phyloP scores from a whole-genome alignment of 2,113 vertebrate species.

The Pomatostomus ruficeps region DNA sequence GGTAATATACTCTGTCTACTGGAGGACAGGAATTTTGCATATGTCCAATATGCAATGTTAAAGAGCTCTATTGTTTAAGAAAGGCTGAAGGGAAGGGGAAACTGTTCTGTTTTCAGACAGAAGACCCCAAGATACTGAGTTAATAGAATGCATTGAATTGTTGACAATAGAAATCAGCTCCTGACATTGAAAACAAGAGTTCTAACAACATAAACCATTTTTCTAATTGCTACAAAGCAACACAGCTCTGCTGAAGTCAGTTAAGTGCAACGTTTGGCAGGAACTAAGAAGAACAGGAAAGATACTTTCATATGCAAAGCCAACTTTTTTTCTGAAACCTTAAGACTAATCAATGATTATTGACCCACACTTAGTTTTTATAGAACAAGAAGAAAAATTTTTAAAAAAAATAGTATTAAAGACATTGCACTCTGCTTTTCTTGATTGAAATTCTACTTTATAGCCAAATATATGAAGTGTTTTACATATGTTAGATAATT shows the following conservation, averaged over 20 bases:
- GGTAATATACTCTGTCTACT: background rate
- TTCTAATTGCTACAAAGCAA: background rate
- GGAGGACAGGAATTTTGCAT: background rate
- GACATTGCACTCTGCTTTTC: background rate
- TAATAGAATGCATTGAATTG: background rate
- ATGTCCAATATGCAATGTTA: background rate
- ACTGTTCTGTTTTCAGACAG: background rate
- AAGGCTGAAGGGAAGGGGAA: background rate
- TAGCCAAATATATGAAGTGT: background rate
- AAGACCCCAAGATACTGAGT: background rate
- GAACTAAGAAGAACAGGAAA: background rate
- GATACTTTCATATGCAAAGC: fast-evolving
- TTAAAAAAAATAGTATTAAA: background rate
- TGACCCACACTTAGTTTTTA: background rate
- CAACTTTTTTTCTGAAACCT: background rate
- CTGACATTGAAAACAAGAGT: background rate
- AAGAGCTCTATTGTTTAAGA: background rate
- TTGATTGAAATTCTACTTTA: background rate
- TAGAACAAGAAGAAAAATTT: background rate
- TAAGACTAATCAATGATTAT: background rate
- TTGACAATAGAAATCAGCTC: background rate
- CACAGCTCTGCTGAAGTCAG: background rate
- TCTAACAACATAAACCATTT: background rate
- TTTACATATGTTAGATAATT: background rate
- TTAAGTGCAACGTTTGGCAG: background rate